Conservation (phyloP, 2,888 invertebrate genomes). For the Xestia xanthographa region DNA sequence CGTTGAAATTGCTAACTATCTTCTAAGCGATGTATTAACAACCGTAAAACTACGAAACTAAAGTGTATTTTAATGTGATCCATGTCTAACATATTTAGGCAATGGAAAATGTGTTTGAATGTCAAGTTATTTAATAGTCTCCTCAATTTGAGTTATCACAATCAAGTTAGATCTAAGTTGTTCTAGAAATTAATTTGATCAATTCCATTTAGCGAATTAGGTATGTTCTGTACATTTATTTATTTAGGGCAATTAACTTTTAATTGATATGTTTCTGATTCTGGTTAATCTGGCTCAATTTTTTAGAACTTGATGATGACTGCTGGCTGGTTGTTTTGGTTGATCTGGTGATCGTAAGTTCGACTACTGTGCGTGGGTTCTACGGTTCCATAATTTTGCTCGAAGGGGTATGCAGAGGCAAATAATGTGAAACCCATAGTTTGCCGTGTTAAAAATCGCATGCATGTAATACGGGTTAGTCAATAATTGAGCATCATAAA, state of each 20-base stretch:
- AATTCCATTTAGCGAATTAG: conserved; percentile 37
- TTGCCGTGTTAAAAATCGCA: too few relatives aligned
- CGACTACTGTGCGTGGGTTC: too few relatives aligned
- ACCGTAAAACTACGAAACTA: background rate
- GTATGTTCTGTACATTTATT: conserved; percentile 23
- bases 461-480: too few relatives aligned
- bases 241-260: conserved; percentile 22
- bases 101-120: conserved; percentile 16
- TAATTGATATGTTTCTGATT: background rate
- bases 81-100: conserved; percentile 3
- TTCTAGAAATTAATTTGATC: conserved; percentile 42
- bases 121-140: conserved; percentile 40
- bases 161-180: conserved; percentile 37
- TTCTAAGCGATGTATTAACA: background rate
- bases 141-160: conserved; percentile 39
- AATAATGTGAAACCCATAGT: background rate
- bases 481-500: background rate
- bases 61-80: conserved; percentile 3
- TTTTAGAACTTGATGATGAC: background rate
- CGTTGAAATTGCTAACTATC: conserved; percentile 4
- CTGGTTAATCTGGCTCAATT: background rate
- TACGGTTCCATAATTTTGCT: too few relatives aligned
- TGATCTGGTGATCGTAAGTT: background rate
- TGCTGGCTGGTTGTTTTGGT: background rate
- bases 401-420: too few relatives aligned